Evolutionary conservation across 2,113 vertebrate genomes (phyloP), one percentile per base, ranked within the genome.

Genomic region (Pardalotus punctatus): DNA sequence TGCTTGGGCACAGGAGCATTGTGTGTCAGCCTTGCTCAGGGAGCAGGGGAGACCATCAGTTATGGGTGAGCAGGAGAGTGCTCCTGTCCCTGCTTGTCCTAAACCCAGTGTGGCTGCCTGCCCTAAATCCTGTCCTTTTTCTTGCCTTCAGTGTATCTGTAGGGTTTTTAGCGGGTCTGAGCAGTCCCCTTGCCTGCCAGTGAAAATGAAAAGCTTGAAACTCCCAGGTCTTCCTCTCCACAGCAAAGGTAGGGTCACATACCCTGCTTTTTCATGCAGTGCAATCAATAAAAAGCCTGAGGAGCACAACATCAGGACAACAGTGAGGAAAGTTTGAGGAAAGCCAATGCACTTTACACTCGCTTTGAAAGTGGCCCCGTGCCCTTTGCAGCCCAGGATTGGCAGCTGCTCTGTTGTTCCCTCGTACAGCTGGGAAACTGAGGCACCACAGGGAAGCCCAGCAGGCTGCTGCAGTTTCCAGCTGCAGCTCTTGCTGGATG

Each of bases 341-440:
- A 78, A 79, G 18, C 31, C 47, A 36, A 2, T 0, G 0, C 43
- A 19, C 0, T 9, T 31, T 18, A 5, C 0, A 0, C 35, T 92
- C 25, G 53, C 6, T 58, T 33, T 65, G 67, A 60, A 25, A 20
- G 27, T 20, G 29, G 61, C 56, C 25, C 11, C 0, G 6, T 58
- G 61, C 70, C 80, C 58, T 67, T 31, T 58, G 38, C 33, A 47
- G 65, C 48, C 51, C 0, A 0, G 22, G 35, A 20, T 3, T 64
- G 23, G 18, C 35, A 48, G 2, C 6, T 16, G 42, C 47, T 51
- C 31, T 35, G 56, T 42, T 36, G 16, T 25, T 69, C 53, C 66
- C 24, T 60, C 50, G 28, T 13, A 12, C 45, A 50, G 53, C 65
- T 11, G 9, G 86, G 86, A 93, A 87, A 65, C 89, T 79, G 93